These are phyloP conservation scores for Chionodraco myersi DNA, from an alignment of 2,113 vertebrate genomes.

Conservation along the genomic window DNA sequence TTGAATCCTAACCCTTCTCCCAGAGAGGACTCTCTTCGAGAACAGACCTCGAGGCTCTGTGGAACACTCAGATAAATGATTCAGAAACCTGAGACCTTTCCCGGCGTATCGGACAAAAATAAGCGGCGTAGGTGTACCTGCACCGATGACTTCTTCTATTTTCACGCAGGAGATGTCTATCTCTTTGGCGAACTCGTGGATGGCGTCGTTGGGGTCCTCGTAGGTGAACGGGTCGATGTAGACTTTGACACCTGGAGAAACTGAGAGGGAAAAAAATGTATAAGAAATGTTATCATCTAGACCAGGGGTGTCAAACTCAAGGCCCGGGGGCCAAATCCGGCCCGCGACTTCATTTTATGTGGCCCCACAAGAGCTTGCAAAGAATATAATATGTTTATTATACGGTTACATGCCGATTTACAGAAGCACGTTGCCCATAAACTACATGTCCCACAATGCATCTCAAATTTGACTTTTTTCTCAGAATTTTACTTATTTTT, in stretches of 20 bases:
- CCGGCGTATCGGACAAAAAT: slow-evolving; percentile 30
- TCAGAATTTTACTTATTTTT: too few relatives aligned
- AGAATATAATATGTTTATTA: too few relatives aligned
- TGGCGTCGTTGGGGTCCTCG: slow-evolving; percentile 96
- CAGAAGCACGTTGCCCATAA: too few relatives aligned
- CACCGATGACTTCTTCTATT: slow-evolving; percentile 99
- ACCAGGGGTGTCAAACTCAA: too few relatives aligned
- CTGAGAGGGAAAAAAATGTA: slow-evolving; percentile 69
- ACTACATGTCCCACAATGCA: too few relatives aligned
- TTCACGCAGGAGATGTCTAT: slow-evolving; percentile 99
- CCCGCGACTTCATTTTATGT: too few relatives aligned
- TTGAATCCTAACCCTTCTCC: slow-evolving; percentile 47
- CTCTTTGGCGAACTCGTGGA: slow-evolving; percentile 98
- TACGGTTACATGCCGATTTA: too few relatives aligned
- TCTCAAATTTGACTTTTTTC: too few relatives aligned
- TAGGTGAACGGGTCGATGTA: slow-evolving; percentile 99
- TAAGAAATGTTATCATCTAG: not conserved
- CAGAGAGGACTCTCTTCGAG: slow-evolving; percentile 44
- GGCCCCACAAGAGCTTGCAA: too few relatives aligned
- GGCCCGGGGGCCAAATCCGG: too few relatives aligned
- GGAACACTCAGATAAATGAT: slow-evolving; percentile 59
- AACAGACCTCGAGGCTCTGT: slow-evolving; percentile 33
- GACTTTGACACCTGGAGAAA: slow-evolving; percentile 96
- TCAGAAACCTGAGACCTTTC: slow-evolving; percentile 49
- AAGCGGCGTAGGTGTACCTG: slow-evolving; percentile 85